Conservation (phyloP, 2,113 vertebrate genomes). For the Galbula dea region DNA sequence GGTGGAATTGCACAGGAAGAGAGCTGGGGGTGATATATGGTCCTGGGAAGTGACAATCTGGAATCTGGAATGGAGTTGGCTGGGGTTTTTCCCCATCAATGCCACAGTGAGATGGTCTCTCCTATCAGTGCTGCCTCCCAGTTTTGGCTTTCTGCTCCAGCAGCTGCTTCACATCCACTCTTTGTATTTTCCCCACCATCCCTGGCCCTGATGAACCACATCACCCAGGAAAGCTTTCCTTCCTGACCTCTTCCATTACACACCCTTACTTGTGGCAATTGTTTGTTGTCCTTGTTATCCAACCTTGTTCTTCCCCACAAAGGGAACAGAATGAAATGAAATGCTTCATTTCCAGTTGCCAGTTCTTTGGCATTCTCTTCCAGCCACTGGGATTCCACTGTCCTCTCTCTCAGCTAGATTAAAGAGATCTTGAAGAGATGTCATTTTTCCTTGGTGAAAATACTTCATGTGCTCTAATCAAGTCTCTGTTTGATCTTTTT, state of each 20-base stretch:
- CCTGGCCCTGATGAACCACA: background rate
- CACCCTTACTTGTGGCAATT: background rate
- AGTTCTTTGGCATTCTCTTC: constrained; percentile 22
- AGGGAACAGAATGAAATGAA: constrained; percentile 11
- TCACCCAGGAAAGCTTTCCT: background rate
- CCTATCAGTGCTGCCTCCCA: background rate
- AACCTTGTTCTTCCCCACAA: constrained; percentile 19
- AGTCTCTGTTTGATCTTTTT: constrained; percentile 24
- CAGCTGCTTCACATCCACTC: background rate
- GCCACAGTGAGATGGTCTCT: background rate
- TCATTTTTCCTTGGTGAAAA: constrained; percentile 5
- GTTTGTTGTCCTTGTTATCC: constrained; percentile 20
- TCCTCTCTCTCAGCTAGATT: background rate
- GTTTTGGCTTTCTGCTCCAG: background rate
- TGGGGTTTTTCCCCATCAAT: background rate
- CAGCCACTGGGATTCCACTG: background rate
- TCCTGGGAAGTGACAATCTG: background rate
- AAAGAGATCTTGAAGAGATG: constrained; percentile 10
- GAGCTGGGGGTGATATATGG: background rate
- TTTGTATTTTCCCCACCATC: background rate
- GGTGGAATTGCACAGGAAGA: background rate
- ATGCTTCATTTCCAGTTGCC: constrained; percentile 30
- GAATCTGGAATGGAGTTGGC: background rate
- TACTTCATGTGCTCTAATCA: constrained; percentile 1
- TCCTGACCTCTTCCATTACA: background rate